Conservation (phyloP, 1,140 invertebrate species). For the Catajapyx aquilonaris region DNA sequence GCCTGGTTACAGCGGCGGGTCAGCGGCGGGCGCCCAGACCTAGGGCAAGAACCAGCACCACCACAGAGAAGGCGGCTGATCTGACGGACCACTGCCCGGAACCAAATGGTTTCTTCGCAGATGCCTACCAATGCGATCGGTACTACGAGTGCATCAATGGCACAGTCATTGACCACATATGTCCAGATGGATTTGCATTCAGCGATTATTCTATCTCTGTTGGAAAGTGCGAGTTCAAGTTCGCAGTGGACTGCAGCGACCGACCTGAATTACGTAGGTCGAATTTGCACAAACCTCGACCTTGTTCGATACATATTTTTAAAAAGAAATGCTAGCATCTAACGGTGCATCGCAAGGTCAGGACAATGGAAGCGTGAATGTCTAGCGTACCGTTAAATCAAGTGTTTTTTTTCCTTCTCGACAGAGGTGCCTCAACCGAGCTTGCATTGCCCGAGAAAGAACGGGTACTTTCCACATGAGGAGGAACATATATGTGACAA, state of each 20-base stretch:
- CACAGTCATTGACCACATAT: slow-evolving; percentile 50
- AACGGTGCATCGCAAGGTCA: too few species aligned
- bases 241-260: slow-evolving; percentile 60
- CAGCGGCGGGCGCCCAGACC: slow-evolving; percentile 1
- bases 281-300: too few species aligned
- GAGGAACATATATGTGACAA: slow-evolving; percentile 57
- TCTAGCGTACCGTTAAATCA: too few species aligned
- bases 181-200: slow-evolving; percentile 79
- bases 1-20: not conserved
- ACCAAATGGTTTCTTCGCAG: slow-evolving; percentile 61
- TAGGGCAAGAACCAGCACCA: not conserved
- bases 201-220: slow-evolving; percentile 59
- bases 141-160: slow-evolving; percentile 58
- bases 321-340: too few species aligned
- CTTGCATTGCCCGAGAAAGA: slow-evolving; percentile 54
- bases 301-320: too few species aligned
- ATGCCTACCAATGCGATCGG: slow-evolving; percentile 71
- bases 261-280: slow-evolving; percentile 57
- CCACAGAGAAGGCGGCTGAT: slow-evolving; percentile 9
- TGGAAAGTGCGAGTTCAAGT: slow-evolving; percentile 72
- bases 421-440: slow-evolving; percentile 50
- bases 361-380: too few species aligned
- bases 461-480: slow-evolving; percentile 74
- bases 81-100: slow-evolving; percentile 50
- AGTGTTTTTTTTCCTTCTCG: slow-evolving; percentile 4